Evolutionary conservation across 2,113 vertebrate species (phyloP).

Genomic region (human (Homo sapiens)): GRCh38 chr2:225577001-225577500

Average conservation of each 20-base stretch:
- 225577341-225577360: slow-evolving; percentile 28
- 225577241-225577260: slow-evolving; percentile 67
- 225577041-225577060: slow-evolving; percentile 39
- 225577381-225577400: background rate
- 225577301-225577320: slow-evolving; percentile 37
- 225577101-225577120: slow-evolving; percentile 71
- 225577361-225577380: slow-evolving; percentile 35
- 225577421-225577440: slow-evolving; percentile 30
- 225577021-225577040: slow-evolving; percentile 55
- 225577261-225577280: slow-evolving; percentile 61
- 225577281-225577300: slow-evolving; percentile 66
- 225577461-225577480: slow-evolving; percentile 26
- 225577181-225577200: slow-evolving; percentile 71
- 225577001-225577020: slow-evolving; percentile 55
- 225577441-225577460: slow-evolving; percentile 35
- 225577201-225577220: slow-evolving; percentile 77
- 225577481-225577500: slow-evolving; percentile 35
- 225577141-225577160: slow-evolving; percentile 81
- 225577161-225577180: slow-evolving; percentile 82
- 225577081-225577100: slow-evolving; percentile 77
- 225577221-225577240: slow-evolving; percentile 59
- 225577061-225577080: slow-evolving; percentile 61
- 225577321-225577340: slow-evolving; percentile 18
- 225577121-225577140: slow-evolving; percentile 77
- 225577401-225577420: background rate